Percentiles rank a stretch among this genome's conserved stretches.
phyloP scores from a whole-genome alignment of 2,113 vertebrate species.

The Ameiurus melas region DNA sequence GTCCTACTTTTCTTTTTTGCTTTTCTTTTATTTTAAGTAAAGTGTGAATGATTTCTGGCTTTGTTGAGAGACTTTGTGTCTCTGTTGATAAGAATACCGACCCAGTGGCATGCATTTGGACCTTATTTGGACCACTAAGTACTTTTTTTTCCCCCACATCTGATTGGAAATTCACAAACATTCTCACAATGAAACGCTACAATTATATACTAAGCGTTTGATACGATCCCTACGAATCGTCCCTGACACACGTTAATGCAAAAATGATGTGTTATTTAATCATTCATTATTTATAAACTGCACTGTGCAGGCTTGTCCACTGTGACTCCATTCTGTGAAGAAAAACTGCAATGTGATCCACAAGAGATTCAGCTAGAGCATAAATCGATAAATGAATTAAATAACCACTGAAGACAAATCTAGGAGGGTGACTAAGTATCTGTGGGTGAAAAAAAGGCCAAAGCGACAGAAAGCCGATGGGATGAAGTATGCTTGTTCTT shows the following conservation, averaged over 20 bases:
- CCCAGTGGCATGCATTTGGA: background rate
- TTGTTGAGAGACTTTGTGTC: background rate
- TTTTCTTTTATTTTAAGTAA: background rate
- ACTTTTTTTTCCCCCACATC: background rate
- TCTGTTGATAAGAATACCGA: background rate
- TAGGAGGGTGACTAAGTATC: constrained; percentile 33
- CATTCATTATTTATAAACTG: background rate
- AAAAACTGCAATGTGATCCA: constrained; percentile 18
- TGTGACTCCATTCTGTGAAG: background rate
- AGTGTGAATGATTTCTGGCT: background rate
- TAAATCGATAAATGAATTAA: constrained; percentile 40
- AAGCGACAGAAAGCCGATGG: constrained; percentile 38
- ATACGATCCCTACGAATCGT: background rate
- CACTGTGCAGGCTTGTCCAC: background rate
- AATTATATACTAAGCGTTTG: background rate
- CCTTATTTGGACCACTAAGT: too few relatives aligned
- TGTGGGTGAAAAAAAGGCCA: constrained; percentile 23
- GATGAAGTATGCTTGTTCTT: constrained; percentile 43
- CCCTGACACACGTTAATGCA: background rate
- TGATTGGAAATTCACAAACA: background rate
- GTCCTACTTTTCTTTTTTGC: too few relatives aligned
- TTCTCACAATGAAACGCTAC: too few relatives aligned
- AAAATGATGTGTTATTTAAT: background rate
- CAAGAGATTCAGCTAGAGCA: constrained; percentile 8
- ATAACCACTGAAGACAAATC: constrained; percentile 45